A percentile compares a stretch with the other conserved stretches of the same genome.
Evolutionary conservation across 64 coral and sea anemone species (phyloP).

Genomic region (Stichodactyla mertensii): DNA sequence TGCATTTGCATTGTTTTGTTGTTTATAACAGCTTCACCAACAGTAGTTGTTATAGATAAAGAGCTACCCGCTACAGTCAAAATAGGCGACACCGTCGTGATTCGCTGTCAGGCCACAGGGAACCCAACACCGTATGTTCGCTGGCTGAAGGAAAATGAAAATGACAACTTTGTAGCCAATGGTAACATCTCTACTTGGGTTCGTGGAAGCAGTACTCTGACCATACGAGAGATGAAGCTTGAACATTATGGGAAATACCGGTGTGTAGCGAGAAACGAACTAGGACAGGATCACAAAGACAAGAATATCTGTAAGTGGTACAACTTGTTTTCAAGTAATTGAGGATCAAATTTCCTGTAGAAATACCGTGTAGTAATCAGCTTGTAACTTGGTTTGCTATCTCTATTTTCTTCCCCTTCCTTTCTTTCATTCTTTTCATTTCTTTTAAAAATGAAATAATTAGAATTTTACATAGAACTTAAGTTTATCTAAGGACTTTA

Average conservation of each 20-base stretch:
- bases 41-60: background rate
- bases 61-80: background rate
- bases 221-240: background rate
- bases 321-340: background rate
- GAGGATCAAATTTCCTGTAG: background rate
- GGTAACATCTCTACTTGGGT: background rate
- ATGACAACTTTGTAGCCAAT: slow-evolving; percentile 27
- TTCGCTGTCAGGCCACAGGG: slow-evolving; percentile 25
- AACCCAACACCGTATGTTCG: slow-evolving; percentile 30
- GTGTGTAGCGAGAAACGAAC: slow-evolving; percentile 45
- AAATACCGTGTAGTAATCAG: too few relatives aligned
- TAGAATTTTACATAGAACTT: too few relatives aligned
- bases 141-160: slow-evolving; percentile 22
- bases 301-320: background rate
- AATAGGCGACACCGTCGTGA: background rate
- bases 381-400: background rate
- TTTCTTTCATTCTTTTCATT: background rate
- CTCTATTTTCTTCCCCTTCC: background rate
- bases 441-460: too few relatives aligned
- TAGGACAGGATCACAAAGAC: background rate
- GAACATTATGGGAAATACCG: slow-evolving; percentile 23
- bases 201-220: background rate
- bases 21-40: background rate
- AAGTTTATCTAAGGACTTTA: too few relatives aligned
- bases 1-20: background rate